Evolutionary conservation across 2,797 vertebrate species (phyloP), one percentile per base, ranked within the genome.

Genomic region (Malurus leucopterus): DNA sequence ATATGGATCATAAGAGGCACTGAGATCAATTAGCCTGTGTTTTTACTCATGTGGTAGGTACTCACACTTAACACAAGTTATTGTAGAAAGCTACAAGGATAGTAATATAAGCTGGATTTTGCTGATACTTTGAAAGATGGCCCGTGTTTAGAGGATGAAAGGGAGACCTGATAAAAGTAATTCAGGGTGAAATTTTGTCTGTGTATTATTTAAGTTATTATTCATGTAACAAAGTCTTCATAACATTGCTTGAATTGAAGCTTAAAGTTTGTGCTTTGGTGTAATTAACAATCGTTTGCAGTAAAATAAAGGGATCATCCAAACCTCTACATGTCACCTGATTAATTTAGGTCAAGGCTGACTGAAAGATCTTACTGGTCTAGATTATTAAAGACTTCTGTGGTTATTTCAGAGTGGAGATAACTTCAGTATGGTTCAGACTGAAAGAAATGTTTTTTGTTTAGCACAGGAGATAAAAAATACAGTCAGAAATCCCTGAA

Each of bases 291-390:
- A 46, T 68, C 3, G 24, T 62, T 76, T 84, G 8, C 23, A 69
- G 36, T 75, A 46, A 81, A 83, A 76, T 84, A 34, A 67, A 82
- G 61, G 80, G 20, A 76, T 91, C 12, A 40, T 91, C 50, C 27
- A 84, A 80, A 86, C 76, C 40, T 49, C n/a, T 86, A 3, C 24
- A 18, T 62, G 41, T 47, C 29, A 29, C 34, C 61, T 90, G 47
- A 40, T 76, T 44, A 89, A 86, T 89, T 75, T 78, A 88, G 62
- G 76, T 88, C 71, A 86, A 54, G 30, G 27, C 77, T 88, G 54
- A 69, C 51, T 36, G 73, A 64, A 76, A 62, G 21, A 81, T 90
- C 30, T 81, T 91, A 32, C 36, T 89, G 46, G 21, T 82, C 53
- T 89, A 32, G 15, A 6, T 57, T 95, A 85, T 80, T 83, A 79